These are phyloP conservation scores for Rhincodon typus DNA, from an alignment of 2,797 vertebrate genomes.

Conservation along the genomic window DNA sequence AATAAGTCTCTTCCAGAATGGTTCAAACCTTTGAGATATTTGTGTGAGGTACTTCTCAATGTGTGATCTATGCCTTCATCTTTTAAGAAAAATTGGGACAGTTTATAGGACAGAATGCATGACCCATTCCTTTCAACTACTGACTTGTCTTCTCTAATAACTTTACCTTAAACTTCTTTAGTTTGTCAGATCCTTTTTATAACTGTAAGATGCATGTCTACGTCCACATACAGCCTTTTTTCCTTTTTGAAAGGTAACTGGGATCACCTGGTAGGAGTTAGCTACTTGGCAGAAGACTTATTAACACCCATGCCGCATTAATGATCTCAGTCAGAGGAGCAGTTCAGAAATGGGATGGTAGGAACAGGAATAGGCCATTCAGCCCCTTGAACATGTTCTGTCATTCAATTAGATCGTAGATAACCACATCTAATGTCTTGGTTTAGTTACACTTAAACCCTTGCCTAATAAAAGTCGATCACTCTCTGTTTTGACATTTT, in stretches of 20 bases:
- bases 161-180: neutral
- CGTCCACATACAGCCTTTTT: neutral
- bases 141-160: neutral
- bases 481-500: neutral
- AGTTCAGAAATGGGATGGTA: neutral
- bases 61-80: neutral
- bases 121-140: neutral
- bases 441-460: neutral
- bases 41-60: neutral
- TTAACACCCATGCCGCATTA: neutral
- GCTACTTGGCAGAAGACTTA: neutral
- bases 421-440: neutral
- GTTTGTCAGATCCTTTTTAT: neutral
- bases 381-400: neutral
- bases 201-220: neutral
- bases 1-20: neutral
- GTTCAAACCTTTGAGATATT: neutral
- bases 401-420: neutral
- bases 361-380: neutral
- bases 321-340: neutral
- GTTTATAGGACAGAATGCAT: neutral
- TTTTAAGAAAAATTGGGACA: neutral
- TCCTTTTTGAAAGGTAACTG: neutral
- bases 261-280: neutral
- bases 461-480: neutral